Evolutionary conservation across 2,888 invertebrate species (phyloP), one percentile per base, ranked within the genome.

Genomic region (Ophion ellenae): DNA sequence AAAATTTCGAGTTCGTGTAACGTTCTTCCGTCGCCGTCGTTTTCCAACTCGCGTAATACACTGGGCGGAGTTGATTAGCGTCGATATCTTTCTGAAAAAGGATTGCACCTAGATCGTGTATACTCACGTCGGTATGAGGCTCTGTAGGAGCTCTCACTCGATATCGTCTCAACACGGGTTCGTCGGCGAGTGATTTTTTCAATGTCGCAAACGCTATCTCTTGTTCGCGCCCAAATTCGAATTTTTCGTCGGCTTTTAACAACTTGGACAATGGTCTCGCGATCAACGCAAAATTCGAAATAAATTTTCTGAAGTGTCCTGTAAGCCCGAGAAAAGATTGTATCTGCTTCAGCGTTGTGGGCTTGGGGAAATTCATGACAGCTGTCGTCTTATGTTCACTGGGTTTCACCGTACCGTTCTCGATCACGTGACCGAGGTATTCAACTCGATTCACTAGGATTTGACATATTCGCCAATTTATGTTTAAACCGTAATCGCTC

Each of bases 191-290:
- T 20, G 20, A 28, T 4, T 7, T 24, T 57, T 87, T 88, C 14
- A 87, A 70, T 20, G 40, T 61, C 24, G 83, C 73, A 24, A 87
- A 84, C 0, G 86, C 77, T 32, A 24, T 28, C 32, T 63, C 53
- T 66, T 84, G 70, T 20, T 82, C 2, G 6, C 74, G 63, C 3
- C 77, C 77, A 67, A 87, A 87, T 9, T 69, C 57, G 61, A 89
- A 91, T 20, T 76, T 36, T 36, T 10, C 17, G 11, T 83, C 84
- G 20, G 85, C 86, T 76, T 85, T 89, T 4, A 89, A 86, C 20
- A 92, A 74, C 47, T 89, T 75, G 2, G 87, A 88, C 28, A 92
- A 76, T 14, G 91, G 91, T 70, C 86, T 79, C 5, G 90, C 89
- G 11, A 89, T 90, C 3, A 81, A 10, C 4, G 88, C 81, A 73